Evolutionary conservation across 2,113 vertebrate species (phyloP), one percentile per base, ranked within the genome.

Genomic region (Gopherus evgoodei): DNA sequence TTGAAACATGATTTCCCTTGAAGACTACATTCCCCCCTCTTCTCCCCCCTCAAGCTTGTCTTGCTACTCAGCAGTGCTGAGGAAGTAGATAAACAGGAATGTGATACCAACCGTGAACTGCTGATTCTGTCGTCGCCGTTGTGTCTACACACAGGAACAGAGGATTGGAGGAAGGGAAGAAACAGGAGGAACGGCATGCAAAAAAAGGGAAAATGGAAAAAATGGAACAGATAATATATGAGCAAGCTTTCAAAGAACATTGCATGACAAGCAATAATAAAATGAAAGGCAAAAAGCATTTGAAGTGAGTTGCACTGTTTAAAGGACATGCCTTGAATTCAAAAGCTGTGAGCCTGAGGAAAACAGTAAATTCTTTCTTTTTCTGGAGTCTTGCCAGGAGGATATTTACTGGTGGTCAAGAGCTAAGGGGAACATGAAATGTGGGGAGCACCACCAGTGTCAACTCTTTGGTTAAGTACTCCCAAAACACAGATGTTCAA

Each of bases 211-310:
- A 98, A 98, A 98, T 98, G 98, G 98, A 98, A 99, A 98, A 99
- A 98, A 99, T 98, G 98, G 98, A 99, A 99, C 98, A 99, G 98
- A 98, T 98, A 98, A 98, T 98, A 98, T 98, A 98, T 98, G 98
- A 98, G 98, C 98, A 98, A 98, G 98, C 98, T 98, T 98, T 98
- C 98, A 98, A 98, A 98, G 98, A 98, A 98, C 98, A 98, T 97
- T 89, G 98, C 98, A 97, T 98, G 98, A 98, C 98, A 98, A 98
- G 98, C 98, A 98, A 98, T 98, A 98, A 98, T 98, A 97, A 98
- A 98, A 98, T 98, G 98, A 98, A 98, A 98, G 98, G 98, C 98
- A 98, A 98, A 98, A 98, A 98, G 98, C 98, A 98, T 98, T 92
- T 98, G 98, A 98, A 98, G 98, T 98, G 98, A 98, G 98, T 98